Evolutionary conservation across 2,797 vertebrate genomes (phyloP).

Genomic region (Oreortyx pictus): DNA sequence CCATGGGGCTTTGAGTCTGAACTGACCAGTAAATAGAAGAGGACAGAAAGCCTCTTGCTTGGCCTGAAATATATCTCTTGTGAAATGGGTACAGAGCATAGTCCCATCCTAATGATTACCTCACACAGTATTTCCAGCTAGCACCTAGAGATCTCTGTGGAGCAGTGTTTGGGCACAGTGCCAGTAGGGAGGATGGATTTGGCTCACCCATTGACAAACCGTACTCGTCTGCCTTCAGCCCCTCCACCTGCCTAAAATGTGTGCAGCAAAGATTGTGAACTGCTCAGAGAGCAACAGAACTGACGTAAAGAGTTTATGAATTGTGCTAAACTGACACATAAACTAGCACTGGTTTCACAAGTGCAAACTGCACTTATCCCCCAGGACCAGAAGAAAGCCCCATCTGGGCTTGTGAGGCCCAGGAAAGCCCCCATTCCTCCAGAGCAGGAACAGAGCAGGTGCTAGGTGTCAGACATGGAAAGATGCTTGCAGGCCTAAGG

Average conservation of each 20-base stretch:
- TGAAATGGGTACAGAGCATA: background rate
- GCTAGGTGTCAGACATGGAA: background rate
- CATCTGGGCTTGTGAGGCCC: rapidly evolving
- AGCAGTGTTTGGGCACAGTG: background rate
- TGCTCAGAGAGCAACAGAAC: background rate
- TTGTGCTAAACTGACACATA: background rate
- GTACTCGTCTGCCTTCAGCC: background rate
- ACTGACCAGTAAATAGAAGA: background rate
- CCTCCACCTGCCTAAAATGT: too few relatives aligned
- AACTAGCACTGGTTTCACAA: background rate
- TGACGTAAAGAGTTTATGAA: background rate
- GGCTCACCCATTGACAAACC: background rate
- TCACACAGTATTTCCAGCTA: background rate
- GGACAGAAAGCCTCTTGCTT: background rate
- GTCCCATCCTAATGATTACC: background rate
- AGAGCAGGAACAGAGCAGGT: background rate
- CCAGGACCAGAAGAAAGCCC: background rate
- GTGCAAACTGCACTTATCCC: background rate
- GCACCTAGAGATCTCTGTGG: background rate
- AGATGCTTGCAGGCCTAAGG: background rate
- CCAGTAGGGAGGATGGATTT: background rate
- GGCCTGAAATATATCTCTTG: background rate
- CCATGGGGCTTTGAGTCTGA: too few relatives aligned
- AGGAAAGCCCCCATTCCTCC: background rate
- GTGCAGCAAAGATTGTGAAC: background rate